Evolutionary conservation across 1,140 invertebrate genomes (phyloP).

Genomic region (Melitaea cinxia): DNA sequence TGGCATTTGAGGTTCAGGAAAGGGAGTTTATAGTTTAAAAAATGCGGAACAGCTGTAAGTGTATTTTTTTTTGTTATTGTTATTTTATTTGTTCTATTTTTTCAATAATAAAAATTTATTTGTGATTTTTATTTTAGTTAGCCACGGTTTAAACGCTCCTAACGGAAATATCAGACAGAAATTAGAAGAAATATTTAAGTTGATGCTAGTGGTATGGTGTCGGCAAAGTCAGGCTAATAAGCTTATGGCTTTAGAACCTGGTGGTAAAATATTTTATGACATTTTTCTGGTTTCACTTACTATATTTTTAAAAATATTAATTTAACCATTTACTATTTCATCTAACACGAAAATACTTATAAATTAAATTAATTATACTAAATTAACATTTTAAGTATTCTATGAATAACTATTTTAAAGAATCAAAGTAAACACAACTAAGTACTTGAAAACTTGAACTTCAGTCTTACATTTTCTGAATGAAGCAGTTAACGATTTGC

Average conservation of each 20-base stretch:
- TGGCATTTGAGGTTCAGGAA: constrained; percentile 45
- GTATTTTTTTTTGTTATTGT: constrained; percentile 15
- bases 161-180: constrained; percentile 84
- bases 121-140: constrained; percentile 56
- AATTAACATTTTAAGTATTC: too few species aligned
- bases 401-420: too few species aligned
- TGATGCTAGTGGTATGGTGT: constrained; percentile 92
- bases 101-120: constrained; percentile 8
- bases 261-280: constrained; percentile 74
- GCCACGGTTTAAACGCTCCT: constrained; percentile 58
- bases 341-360: too few species aligned
- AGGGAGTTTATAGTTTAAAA: constrained; percentile 35
- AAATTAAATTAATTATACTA: too few species aligned
- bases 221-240: constrained; percentile 87
- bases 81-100: constrained; percentile 32
- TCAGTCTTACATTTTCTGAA: constrained; percentile 31
- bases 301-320: too few species aligned
- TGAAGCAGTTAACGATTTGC: constrained; percentile 30
- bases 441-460: neutral
- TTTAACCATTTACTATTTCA: too few species aligned
- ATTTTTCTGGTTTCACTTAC: too few species aligned
- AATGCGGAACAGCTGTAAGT: constrained; percentile 68
- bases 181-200: constrained; percentile 89
- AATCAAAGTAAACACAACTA: neutral
- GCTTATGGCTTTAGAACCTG: constrained; percentile 81